Evolutionary conservation across 1,140 invertebrate species (phyloP).

Genomic region (Lineus longissimus): DNA sequence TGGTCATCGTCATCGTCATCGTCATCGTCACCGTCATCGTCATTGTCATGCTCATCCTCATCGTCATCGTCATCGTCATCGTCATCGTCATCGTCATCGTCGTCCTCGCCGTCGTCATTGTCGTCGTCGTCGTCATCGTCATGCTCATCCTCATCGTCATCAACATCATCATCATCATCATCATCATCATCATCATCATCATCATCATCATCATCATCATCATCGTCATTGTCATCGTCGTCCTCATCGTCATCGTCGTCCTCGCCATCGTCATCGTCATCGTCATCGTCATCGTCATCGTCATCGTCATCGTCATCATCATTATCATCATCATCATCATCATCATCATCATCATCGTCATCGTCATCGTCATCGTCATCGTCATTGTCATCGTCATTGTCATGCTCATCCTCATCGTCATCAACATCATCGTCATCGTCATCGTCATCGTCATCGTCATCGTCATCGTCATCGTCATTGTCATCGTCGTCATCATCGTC

Average conservation of each 20-base stretch:
- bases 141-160: not conserved
- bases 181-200: not conserved
- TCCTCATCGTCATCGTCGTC: no score
- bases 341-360: no score
- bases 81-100: slow-evolving; percentile 13
- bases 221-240: no score
- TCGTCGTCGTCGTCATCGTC: slow-evolving; percentile 10
- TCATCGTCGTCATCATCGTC: slow-evolving; percentile 4
- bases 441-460: not conserved
- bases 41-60: no score
- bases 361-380: not conserved
- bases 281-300: slow-evolving; percentile 15
- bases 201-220: not conserved
- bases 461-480: not conserved
- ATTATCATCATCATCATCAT: slow-evolving; percentile 13
- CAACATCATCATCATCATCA: not conserved
- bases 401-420: no score
- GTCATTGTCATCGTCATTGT: not conserved
- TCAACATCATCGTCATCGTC: no score
- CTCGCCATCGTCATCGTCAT: slow-evolving; percentile 3
- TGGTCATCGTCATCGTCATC: slow-evolving; percentile 13
- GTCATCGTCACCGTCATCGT: not conserved
- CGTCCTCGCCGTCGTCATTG: slow-evolving; percentile 12
- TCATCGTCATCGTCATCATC: slow-evolving; percentile 15
- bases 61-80: slow-evolving; percentile 13